Percentiles rank a stretch among this genome's conserved stretches.
These are phyloP conservation scores for Spodoptera frugiperda DNA, from an alignment of 1,140 invertebrate genomes.

Conservation along the genomic window DNA sequence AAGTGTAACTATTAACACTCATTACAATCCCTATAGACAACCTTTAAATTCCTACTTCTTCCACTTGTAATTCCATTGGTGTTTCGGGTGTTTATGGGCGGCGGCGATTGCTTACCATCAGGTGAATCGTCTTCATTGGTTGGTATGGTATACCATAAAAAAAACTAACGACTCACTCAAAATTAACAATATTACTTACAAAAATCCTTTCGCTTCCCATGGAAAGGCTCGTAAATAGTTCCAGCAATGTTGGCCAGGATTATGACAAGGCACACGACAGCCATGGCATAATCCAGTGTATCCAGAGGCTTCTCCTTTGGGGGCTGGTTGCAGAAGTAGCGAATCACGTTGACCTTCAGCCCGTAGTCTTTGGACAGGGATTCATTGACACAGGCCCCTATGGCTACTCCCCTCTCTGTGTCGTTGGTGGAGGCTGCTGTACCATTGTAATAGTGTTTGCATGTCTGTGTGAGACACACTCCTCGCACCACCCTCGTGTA, in stretches of 20 bases:
- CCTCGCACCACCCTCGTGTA: conserved; percentile 61
- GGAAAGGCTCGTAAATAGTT: conserved; percentile 54
- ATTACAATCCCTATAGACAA: too few species aligned
- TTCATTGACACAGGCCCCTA: conserved; percentile 61
- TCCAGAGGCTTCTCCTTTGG: conserved; percentile 36
- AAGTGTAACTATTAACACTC: too few species aligned
- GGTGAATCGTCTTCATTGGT: too few species aligned
- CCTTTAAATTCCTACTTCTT: too few species aligned
- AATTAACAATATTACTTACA: conserved; percentile 13
- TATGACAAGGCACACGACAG: conserved; percentile 50
- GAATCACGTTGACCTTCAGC: conserved; percentile 54
- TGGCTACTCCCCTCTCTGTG: conserved; percentile 3
- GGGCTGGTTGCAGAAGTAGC: conserved; percentile 46
- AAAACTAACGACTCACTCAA: too few species aligned
- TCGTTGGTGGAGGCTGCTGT: conserved; percentile 21
- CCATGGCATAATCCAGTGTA: conserved; percentile 54
- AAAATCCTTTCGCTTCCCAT: conserved; percentile 27
- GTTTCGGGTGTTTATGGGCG: too few species aligned
- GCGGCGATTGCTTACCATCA: too few species aligned
- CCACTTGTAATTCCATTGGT: too few species aligned
- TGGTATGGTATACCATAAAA: too few species aligned
- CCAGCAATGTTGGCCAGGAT: conserved; percentile 56
- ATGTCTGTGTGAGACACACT: conserved; percentile 63
- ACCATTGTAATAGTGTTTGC: conserved; percentile 4
- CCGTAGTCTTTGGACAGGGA: conserved; percentile 51